Percentiles rank a stretch among this genome's conserved stretches.
phyloP scores from a whole-genome alignment of 1,140 invertebrate species.

The Lamellibrachia luymesi region DNA sequence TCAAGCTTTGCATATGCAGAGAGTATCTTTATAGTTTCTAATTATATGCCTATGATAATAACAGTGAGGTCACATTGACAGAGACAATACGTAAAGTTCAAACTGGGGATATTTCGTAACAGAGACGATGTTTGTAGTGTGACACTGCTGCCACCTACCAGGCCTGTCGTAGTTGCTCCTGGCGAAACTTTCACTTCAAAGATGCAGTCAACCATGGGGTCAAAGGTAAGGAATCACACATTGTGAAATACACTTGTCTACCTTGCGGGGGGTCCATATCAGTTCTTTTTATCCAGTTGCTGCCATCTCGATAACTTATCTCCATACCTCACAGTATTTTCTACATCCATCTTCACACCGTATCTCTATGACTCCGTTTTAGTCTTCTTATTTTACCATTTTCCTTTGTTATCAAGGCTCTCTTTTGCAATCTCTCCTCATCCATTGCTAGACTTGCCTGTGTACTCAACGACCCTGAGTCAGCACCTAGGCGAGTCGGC shows the following conservation, averaged over 20 bases:
- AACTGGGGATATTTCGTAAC: background rate
- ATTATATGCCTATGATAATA: too few relatives aligned
- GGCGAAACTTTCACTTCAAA: slow-evolving; percentile 28
- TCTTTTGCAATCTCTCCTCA: background rate
- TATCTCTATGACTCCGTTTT: background rate
- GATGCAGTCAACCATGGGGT: slow-evolving; percentile 26
- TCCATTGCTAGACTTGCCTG: too few relatives aligned
- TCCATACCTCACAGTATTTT: too few relatives aligned
- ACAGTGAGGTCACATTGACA: background rate
- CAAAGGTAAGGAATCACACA: slow-evolving; percentile 15
- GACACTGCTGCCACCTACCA: slow-evolving; percentile 22
- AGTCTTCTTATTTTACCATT: background rate
- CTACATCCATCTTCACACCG: too few relatives aligned
- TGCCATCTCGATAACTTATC: too few relatives aligned
- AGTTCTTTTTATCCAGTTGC: background rate
- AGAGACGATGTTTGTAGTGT: slow-evolving; percentile 6
- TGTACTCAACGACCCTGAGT: too few relatives aligned
- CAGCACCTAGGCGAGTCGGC: too few relatives aligned
- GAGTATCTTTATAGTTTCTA: too few relatives aligned
- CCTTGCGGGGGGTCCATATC: background rate
- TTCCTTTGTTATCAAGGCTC: background rate
- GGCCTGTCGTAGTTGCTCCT: slow-evolving; percentile 21
- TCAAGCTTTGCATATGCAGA: too few relatives aligned
- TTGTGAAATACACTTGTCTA: too few relatives aligned
- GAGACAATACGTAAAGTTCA: background rate